Evolutionary conservation across 2,797 vertebrate species (phyloP).

Genomic region (Malurus leucopterus): DNA sequence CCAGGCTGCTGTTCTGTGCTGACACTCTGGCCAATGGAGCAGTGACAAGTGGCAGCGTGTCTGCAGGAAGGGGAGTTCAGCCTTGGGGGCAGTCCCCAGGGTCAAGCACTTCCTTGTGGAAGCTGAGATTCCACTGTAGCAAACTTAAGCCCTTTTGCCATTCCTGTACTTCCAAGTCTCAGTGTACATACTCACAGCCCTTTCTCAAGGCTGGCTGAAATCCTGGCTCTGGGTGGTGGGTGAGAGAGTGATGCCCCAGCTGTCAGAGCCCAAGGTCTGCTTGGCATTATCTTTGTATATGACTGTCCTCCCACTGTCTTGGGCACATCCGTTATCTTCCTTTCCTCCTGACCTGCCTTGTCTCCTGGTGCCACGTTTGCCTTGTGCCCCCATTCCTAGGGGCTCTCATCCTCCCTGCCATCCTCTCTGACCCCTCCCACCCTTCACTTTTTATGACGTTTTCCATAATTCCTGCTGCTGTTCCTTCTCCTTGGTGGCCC

Average conservation of each 20-base stretch:
- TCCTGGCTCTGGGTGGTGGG: background rate
- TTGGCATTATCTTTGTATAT: background rate
- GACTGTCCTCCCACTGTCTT: background rate
- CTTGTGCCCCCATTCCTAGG: background rate
- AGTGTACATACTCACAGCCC: background rate
- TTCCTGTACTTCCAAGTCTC: background rate
- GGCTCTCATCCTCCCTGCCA: background rate
- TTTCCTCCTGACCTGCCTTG: background rate
- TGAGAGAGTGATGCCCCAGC: background rate
- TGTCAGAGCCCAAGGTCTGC: background rate
- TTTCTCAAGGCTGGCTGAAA: background rate
- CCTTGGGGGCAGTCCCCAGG: background rate
- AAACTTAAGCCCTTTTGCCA: background rate
- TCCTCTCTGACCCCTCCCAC: background rate
- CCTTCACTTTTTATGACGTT: background rate
- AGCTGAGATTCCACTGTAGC: background rate
- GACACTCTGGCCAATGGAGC: background rate
- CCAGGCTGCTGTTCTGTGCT: background rate
- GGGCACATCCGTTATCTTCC: fast-evolving
- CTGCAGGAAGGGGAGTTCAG: background rate
- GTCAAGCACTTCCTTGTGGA: background rate
- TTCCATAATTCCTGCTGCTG: background rate
- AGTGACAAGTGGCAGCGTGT: background rate
- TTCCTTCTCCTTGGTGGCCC: background rate
- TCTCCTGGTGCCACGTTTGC: background rate